Evolutionary conservation across 2,888 invertebrate species (phyloP).

Genomic region (Chironomus riparius): DNA sequence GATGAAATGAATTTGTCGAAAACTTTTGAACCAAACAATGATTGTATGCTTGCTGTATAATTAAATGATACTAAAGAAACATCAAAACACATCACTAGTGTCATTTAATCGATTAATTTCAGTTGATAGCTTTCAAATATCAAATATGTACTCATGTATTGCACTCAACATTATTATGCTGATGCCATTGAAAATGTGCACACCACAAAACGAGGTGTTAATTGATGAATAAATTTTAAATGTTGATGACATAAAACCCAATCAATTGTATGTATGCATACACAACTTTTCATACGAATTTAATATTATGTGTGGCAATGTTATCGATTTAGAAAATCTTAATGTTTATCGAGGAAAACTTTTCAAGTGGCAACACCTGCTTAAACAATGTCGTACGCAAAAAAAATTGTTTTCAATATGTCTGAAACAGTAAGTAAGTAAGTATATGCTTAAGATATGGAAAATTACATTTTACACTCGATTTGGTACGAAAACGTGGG

Average conservation of each 20-base stretch:
- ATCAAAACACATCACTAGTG: no score
- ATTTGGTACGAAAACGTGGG: background rate
- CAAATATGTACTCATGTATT: no score
- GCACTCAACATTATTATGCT: no score
- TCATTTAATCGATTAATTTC: no score
- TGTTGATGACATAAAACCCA: background rate
- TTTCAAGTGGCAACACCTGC: background rate
- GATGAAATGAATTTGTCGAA: no score
- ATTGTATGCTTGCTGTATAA: no score
- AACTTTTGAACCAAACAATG: no score
- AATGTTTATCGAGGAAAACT: background rate
- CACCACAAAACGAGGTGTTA: background rate
- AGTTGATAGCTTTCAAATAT: no score
- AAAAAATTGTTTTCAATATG: background rate
- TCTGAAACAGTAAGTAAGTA: no score
- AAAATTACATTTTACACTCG: background rate
- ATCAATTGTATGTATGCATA: background rate
- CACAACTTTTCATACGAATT: background rate
- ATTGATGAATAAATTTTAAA: slow-evolving; percentile 6
- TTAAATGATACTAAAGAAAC: no score
- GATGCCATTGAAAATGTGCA: background rate
- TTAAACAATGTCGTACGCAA: background rate
- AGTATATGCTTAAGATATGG: no score
- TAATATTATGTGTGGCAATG: background rate
- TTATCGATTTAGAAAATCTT: background rate